phyloP scores from a whole-genome alignment of 2,888 invertebrate genomes.

The Amiota minor region DNA sequence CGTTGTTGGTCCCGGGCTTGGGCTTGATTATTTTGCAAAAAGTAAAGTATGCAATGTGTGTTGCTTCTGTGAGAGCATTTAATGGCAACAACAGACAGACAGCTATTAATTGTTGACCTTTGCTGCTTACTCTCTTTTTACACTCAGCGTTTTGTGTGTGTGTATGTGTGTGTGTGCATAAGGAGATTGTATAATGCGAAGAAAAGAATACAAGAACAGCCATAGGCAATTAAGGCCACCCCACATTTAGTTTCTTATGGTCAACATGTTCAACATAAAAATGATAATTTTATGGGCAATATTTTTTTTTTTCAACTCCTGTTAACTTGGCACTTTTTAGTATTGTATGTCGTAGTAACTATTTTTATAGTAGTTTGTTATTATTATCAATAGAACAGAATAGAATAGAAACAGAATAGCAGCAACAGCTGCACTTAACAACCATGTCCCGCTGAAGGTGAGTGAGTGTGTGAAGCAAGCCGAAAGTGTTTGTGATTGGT shows the following conservation, averaged over 20 bases:
- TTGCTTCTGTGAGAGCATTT: constrained; percentile 8
- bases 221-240: background rate
- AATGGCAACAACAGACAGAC: constrained; percentile 33
- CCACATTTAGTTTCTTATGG: no score
- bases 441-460: background rate
- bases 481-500: background rate
- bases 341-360: background rate
- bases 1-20: background rate
- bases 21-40: no score
- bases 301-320: constrained; percentile 7
- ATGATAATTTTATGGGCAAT: constrained; percentile 62
- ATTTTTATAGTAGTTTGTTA: background rate
- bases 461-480: background rate
- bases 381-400: background rate
- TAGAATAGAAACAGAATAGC: no score
- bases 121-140: background rate
- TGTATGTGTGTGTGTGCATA: no score
- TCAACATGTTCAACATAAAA: constrained; percentile 51
- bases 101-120: constrained; percentile 46
- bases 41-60: background rate
- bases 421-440: constrained; percentile 17
- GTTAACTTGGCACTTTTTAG: constrained; percentile 20
- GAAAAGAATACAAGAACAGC: background rate
- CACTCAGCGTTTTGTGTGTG: no score
- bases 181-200: no score